phyloP scores from a whole-genome alignment of 92 coral and sea anemone species.

The Zoanthus sociatus region DNA sequence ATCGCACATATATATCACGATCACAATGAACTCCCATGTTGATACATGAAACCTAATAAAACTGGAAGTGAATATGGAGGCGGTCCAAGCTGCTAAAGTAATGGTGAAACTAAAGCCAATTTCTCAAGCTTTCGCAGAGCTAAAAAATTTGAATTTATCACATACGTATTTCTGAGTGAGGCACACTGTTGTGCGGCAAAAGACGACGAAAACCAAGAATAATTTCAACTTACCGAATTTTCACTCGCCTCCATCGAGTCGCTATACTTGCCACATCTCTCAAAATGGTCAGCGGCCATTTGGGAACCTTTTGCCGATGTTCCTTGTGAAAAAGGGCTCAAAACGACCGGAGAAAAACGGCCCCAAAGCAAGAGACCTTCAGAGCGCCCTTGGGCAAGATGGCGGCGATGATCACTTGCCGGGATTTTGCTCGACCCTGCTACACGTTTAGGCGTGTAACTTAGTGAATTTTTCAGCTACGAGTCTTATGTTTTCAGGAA shows the following conservation, averaged over 20 bases:
- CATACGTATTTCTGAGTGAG: neutral
- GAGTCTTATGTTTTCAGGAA: conserved; percentile 22
- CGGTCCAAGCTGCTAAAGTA: conserved; percentile 24
- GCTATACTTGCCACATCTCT: conserved; percentile 1
- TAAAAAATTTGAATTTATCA: conserved; percentile 22
- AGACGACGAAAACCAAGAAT: neutral
- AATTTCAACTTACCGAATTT: conserved; percentile 17
- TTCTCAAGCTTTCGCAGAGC: conserved; percentile 26
- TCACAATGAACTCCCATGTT: conserved; percentile 12
- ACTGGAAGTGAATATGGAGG: conserved; percentile 5
- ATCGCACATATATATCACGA: conserved; percentile 30
- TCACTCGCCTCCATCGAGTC: conserved; percentile 17
- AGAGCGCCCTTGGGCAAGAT: conserved; percentile 30
- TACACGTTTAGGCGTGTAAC: conserved; percentile 19
- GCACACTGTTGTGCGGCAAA: neutral
- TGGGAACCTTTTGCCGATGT: conserved; percentile 23
- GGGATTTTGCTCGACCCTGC: conserved; percentile 26
- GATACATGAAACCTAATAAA: conserved; percentile 23
- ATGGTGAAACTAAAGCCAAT: conserved; percentile 25
- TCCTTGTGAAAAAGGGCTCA: conserved; percentile 7
- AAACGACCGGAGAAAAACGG: neutral
- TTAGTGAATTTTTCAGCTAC: conserved; percentile 22
- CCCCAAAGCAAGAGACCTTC: conserved; percentile 10
- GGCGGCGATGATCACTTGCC: conserved; percentile 23
- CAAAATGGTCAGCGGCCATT: conserved; percentile 20